Conservation (phyloP, 2,797 vertebrate species). For the Myripristis murdjan region DNA sequence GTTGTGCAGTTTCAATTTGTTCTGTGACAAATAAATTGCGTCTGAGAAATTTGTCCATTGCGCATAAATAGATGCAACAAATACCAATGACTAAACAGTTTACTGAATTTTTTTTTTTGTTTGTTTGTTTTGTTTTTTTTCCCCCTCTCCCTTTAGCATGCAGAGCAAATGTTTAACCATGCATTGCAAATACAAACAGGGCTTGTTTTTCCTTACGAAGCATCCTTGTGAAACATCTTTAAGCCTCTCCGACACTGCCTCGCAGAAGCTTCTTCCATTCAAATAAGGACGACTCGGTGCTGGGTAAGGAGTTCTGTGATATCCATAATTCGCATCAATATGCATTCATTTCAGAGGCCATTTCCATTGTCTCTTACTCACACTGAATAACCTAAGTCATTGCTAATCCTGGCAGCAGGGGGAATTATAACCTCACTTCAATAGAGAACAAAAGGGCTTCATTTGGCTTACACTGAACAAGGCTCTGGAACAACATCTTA, state of each 20-base stretch:
- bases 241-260: constrained; percentile 39
- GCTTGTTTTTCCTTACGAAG: constrained; percentile 64
- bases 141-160: constrained; percentile 37
- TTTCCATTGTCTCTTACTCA: background rate
- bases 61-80: constrained; percentile 44
- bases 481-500: background rate
- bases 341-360: constrained; percentile 5
- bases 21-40: constrained; percentile 43
- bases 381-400: constrained; percentile 2
- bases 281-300: constrained; percentile 27
- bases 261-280: constrained; percentile 39
- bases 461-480: background rate
- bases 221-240: constrained; percentile 39
- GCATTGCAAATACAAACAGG: constrained; percentile 55
- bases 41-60: constrained; percentile 35
- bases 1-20: constrained; percentile 33
- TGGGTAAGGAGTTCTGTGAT: constrained; percentile 28
- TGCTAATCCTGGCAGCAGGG: background rate
- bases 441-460: background rate
- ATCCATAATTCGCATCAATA: constrained; percentile 50
- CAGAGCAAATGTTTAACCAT: constrained; percentile 67
- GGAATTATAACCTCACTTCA: background rate
- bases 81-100: constrained; percentile 58
- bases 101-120: constrained; percentile 25
- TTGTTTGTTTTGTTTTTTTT: no score